These are phyloP conservation scores for Sorex maritimensis DNA, from an alignment of 2,797 vertebrate species.

Conservation along the genomic window DNA sequence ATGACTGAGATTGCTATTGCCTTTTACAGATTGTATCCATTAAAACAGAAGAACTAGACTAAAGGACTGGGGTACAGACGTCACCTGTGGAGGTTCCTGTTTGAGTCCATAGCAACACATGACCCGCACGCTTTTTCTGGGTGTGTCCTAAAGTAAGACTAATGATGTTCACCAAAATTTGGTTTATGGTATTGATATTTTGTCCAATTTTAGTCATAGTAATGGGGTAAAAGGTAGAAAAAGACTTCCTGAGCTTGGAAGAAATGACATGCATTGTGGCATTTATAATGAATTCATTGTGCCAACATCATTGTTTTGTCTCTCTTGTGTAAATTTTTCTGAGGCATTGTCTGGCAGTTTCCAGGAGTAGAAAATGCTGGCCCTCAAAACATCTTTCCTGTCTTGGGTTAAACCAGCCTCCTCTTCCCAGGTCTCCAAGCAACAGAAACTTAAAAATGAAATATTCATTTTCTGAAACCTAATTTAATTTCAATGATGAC, in stretches of 20 bases:
- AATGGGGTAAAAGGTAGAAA: background rate
- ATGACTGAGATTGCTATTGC: background rate
- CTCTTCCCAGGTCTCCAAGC: slow-evolving; percentile 90
- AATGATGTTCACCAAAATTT: background rate
- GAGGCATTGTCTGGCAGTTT: slow-evolving; percentile 81
- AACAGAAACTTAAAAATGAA: slow-evolving; percentile 92
- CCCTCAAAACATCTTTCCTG: slow-evolving; percentile 79
- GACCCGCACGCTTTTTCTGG: no score
- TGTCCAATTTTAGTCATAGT: slow-evolving; percentile 34
- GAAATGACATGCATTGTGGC: background rate
- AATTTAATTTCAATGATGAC: slow-evolving; percentile 91
- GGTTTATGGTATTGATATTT: background rate
- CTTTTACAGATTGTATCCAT: background rate
- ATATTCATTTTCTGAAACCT: slow-evolving; percentile 91
- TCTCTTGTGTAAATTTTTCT: slow-evolving; percentile 76
- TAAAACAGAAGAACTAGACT: background rate
- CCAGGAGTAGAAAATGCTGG: slow-evolving; percentile 83
- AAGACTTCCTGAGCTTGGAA: slow-evolving; percentile 31
- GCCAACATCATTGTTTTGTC: slow-evolving; percentile 41
- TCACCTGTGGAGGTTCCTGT: no score
- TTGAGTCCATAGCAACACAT: no score
- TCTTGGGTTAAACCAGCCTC: slow-evolving; percentile 88
- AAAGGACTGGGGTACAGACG: no score
- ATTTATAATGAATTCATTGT: slow-evolving; percentile 65
- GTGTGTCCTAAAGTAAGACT: no score